Evolutionary conservation across 2,797 vertebrate genomes (phyloP).

Genomic region (Halcyon leucocephala): DNA sequence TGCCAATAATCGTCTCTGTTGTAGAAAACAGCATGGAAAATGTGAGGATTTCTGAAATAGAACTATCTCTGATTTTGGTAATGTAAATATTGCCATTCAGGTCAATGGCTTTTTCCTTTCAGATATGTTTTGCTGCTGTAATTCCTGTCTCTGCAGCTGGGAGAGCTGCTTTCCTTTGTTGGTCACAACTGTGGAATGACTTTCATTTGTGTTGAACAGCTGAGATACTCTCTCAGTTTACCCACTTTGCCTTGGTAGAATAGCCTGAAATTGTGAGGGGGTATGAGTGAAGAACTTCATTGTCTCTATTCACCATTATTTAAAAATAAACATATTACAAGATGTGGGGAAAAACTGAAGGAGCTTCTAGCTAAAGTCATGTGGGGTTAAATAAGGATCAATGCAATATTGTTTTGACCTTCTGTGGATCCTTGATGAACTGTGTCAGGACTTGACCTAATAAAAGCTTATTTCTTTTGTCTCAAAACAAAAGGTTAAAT

Average conservation of each 20-base stretch:
- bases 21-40: not conserved
- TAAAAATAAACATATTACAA: not conserved
- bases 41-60: not conserved
- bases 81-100: not conserved
- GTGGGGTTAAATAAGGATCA: not conserved
- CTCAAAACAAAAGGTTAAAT: constrained; percentile 19
- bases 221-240: not conserved
- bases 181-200: not conserved
- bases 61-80: not conserved
- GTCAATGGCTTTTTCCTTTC: not conserved
- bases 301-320: not conserved
- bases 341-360: not conserved
- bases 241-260: not conserved
- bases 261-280: not conserved
- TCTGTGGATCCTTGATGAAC: not conserved
- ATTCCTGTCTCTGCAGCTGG: not conserved
- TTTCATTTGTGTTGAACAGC: not conserved
- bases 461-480: constrained; percentile 20
- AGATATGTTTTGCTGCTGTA: not conserved
- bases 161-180: not conserved
- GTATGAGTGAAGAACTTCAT: not conserved
- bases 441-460: not conserved
- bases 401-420: not conserved
- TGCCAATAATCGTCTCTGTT: not conserved
- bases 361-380: not conserved